Evolutionary conservation across 2,797 vertebrate genomes (phyloP), one percentile per base, ranked within the genome.

Genomic region (Mormyrus hasselquistii): DNA sequence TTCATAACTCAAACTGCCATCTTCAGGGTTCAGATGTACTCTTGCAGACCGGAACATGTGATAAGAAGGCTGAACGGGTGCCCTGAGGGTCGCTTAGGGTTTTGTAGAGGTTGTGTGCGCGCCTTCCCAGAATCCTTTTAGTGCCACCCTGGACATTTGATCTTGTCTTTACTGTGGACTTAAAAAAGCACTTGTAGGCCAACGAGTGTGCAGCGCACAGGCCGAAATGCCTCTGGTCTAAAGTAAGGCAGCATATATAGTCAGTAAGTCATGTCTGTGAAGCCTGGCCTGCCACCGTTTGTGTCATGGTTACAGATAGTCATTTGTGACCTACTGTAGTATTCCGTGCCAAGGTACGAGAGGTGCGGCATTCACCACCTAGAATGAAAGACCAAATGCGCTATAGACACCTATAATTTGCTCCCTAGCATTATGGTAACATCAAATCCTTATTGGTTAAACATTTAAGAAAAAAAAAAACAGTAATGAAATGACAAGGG

Each of bases 161-260:
- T 87, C 86, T 34, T 49, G 85, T 88, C 44, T 41, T 89, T 44
- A 59, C 76, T 89, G 88, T 87, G 91, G 89, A 89, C 87, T 88
- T 79, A 53, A 88, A 88, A 84, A 90, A 93, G 92, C 93, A 91
- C 92, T 93, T 93, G 92, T 90, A 92, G 90, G 90, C 88, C 88
- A 82, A 87, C 91, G 89, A 91, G 84, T 87, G 92, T 91, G 91
- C 91, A 91, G 91, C 91, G 88, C 22, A 34, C 59, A 44, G 34
- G 91, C 89, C 90, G 91, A 49, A 87, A 73, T 22, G 49, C 59
- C 57, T 89, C 69, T 62, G 73, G 92, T 91, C 88, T 89, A 87
- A 22, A 82, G 89, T 88, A 91, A 92, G 92, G 90, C 53, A 86
- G 7, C 90, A 89, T 25, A 88, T 55, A 89, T 25, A 47, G 44